A percentile compares a stretch with the other conserved stretches of the same genome.
phyloP scores from a whole-genome alignment of 1,140 invertebrate species.

The Aporrectodea caliginosa region DNA sequence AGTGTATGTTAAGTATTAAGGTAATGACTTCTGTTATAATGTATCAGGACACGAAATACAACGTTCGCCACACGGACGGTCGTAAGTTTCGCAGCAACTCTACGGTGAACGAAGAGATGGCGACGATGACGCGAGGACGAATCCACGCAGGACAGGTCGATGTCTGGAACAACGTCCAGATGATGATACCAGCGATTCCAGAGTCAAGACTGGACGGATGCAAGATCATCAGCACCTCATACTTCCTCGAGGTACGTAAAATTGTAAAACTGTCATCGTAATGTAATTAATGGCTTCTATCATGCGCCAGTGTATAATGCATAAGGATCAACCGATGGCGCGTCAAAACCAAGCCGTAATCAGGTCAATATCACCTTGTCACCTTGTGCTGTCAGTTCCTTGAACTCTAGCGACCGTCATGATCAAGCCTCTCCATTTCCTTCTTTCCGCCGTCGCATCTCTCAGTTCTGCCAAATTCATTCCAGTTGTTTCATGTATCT shows the following conservation, averaged over 20 bases:
- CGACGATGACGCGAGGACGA: slow-evolving; percentile 38
- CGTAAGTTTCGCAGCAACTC: background rate
- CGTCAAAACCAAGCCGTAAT: no score
- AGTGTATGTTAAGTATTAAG: background rate
- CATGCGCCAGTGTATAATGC: no score
- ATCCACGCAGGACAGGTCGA: slow-evolving; percentile 41
- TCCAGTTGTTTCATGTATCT: no score
- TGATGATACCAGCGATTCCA: slow-evolving; percentile 46
- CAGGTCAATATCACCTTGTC: no score
- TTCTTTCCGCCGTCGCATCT: no score
- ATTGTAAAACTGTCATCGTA: no score
- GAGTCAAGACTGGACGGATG: slow-evolving; percentile 48
- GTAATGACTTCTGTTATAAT: background rate
- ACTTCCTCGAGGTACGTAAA: slow-evolving; percentile 45
- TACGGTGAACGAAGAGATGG: slow-evolving; percentile 34
- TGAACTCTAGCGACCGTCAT: no score
- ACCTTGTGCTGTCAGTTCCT: no score
- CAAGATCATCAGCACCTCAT: slow-evolving; percentile 47
- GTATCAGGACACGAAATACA: background rate
- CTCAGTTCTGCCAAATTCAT: no score
- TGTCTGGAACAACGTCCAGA: slow-evolving; percentile 42
- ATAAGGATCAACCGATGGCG: no score
- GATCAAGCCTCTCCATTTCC: no score
- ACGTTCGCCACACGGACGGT: background rate
- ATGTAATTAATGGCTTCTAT: no score